These are phyloP conservation scores for Sylvietta virens DNA, from an alignment of 2,113 vertebrate genomes.

Conservation along the genomic window DNA sequence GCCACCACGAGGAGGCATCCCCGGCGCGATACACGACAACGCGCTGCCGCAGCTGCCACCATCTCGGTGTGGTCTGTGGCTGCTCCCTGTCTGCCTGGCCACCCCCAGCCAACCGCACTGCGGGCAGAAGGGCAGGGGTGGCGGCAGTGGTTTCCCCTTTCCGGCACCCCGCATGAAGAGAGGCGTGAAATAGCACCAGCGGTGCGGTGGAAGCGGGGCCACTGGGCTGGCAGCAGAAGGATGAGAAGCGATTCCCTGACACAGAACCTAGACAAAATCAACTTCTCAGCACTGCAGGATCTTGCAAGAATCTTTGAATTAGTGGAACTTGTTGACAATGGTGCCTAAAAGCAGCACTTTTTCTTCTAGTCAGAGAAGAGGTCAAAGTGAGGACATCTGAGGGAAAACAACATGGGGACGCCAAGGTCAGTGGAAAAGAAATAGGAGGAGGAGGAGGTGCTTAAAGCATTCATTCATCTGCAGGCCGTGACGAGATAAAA, in stretches of 20 bases:
- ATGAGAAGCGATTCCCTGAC: background rate
- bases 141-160: background rate
- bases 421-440: background rate
- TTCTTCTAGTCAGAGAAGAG: background rate
- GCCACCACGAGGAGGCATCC: background rate
- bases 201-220: fast-evolving
- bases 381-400: background rate
- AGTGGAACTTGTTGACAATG: background rate
- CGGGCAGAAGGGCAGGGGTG: background rate
- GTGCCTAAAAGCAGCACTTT: background rate
- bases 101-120: fast-evolving
- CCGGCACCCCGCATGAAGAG: fast-evolving
- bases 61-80: fast-evolving
- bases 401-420: background rate
- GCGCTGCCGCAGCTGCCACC: fast-evolving
- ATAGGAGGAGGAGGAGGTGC: background rate
- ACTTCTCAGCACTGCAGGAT: too few species aligned
- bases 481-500: background rate
- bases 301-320: background rate
- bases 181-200: background rate
- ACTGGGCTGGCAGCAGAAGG: background rate
- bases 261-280: background rate
- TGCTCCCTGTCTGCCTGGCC: background rate
- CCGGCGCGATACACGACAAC: fast-evolving
- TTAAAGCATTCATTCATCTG: background rate